phyloP scores from a whole-genome alignment of 1,140 invertebrate species.

The Micrasema longulum region DNA sequence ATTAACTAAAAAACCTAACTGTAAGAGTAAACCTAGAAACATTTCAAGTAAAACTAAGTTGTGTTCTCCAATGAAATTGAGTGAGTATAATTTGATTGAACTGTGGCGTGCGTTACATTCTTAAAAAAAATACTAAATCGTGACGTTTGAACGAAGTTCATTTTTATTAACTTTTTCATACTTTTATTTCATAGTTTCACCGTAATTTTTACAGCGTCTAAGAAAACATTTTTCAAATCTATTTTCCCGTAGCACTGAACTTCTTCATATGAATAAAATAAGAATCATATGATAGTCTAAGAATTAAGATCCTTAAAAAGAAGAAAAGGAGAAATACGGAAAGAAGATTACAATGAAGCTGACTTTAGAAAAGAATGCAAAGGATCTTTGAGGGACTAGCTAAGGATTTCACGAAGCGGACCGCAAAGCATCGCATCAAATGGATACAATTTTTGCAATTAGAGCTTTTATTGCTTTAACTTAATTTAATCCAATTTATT shows the following conservation, averaged over 20 bases:
- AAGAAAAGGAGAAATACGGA: constrained; percentile 8
- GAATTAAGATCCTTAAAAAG: neutral
- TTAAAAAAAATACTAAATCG: neutral
- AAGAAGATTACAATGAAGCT: constrained; percentile 7
- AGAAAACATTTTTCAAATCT: no score
- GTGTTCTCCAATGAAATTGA: no score
- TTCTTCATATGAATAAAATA: neutral
- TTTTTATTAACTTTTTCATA: neutral
- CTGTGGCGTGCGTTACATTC: neutral
- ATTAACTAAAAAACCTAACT: no score
- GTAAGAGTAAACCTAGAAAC: no score
- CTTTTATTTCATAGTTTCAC: neutral
- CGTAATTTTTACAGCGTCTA: neutral
- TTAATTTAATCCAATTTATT: no score
- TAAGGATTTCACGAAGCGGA: neutral
- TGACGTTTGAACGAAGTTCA: no score
- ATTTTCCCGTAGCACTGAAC: no score
- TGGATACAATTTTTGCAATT: neutral
- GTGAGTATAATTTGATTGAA: no score
- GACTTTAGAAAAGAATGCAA: constrained; percentile 18
- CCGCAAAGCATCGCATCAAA: no score
- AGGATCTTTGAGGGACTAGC: constrained; percentile 2
- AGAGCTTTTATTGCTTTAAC: neutral
- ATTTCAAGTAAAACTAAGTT: no score
- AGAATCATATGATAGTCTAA: neutral